Base-by-base conservation (phyloP, 2,113 vertebrate species). In the Nesospiza acunhae region DNA sequence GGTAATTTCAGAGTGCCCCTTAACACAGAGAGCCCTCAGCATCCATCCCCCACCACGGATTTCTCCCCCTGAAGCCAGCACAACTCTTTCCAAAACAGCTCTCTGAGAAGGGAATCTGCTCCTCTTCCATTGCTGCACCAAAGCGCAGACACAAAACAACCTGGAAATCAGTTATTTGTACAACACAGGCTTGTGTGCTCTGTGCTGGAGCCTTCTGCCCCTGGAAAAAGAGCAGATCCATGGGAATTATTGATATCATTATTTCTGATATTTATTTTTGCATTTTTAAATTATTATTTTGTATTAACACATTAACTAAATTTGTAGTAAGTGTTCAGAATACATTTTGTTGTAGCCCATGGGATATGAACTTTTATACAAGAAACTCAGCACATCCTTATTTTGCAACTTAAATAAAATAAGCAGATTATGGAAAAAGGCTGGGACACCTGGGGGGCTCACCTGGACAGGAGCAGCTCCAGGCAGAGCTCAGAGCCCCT, bases 1-100 rank as follows among this genome's bases (percentile, higher is more conserved):
- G 96, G 92, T 90, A 42, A 95, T 96, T 90, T 86, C 90, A 95
- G 92, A 92, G 79, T 78, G 83, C 52, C 85, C 72, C 90, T 93
- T 78, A 85, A 30, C 39, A 35, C 13, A 6, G 64, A 87, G 46
- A 70, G 55, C 44, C 78, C 37, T 68, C 68, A 72, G 85, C 90
- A 89, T 37, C 76, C 76, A 78, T 49, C 66, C 76, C 44, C 60
- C 27, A 52, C 18, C 47, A 23, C 0, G 7, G n/a, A 3, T 30
- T 21, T 27, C 67, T 66, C 39, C 9, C 33, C 85, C 68, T 80
- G 30, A 50, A 94, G 90, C 72, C 60, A 84, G 52, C 24, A 64
- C 56, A 62, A 1, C 63, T 27, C 58, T 63, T 94, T 80, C 91
- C 87, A 62, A 50, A 94, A 26, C 63, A 90, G 46, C 64, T 41